These are phyloP conservation scores for Hydractinia symbiolongicarpus DNA, from an alignment of 30 jellyfish, hydroid and myxozoan genomes.

Conservation along the genomic window DNA sequence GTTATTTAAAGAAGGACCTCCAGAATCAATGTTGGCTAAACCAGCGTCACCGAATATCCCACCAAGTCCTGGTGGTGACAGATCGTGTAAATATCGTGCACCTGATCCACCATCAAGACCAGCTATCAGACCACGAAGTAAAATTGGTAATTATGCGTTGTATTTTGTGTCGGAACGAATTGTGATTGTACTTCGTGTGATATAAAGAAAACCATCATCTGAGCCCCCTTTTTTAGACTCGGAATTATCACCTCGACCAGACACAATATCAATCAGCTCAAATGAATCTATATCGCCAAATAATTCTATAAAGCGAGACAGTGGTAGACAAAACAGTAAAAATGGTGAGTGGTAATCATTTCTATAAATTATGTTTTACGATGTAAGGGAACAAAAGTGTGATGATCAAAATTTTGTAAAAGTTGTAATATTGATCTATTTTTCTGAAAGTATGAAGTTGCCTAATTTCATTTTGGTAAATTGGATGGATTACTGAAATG, in stretches of 20 bases:
- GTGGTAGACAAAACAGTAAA: neutral
- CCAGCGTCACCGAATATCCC: neutral
- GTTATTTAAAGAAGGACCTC: conserved; percentile 23
- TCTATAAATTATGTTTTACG: neutral
- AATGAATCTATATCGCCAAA: conserved; percentile 9
- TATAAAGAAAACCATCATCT: neutral
- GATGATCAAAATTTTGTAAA: no score
- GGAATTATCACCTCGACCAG: conserved; percentile 3
- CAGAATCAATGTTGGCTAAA: neutral
- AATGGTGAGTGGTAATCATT: neutral
- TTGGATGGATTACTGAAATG: no score
- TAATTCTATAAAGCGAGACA: conserved; percentile 1
- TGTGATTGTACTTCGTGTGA: neutral
- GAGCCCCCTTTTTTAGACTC: conserved; percentile 9
- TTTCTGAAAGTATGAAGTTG: no score
- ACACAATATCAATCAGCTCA: conserved; percentile 7
- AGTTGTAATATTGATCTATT: no score
- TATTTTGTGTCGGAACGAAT: neutral
- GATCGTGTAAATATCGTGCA: conserved; percentile 19
- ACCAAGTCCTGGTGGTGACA: neutral
- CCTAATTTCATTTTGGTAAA: no score
- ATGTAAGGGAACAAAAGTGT: no score
- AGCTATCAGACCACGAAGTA: conserved; percentile 20
- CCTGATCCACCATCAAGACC: conserved; percentile 42
- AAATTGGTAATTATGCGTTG: neutral